These are phyloP conservation scores for Drosophila ironensis DNA, from an alignment of 1,140 invertebrate genomes.

Conservation along the genomic window DNA sequence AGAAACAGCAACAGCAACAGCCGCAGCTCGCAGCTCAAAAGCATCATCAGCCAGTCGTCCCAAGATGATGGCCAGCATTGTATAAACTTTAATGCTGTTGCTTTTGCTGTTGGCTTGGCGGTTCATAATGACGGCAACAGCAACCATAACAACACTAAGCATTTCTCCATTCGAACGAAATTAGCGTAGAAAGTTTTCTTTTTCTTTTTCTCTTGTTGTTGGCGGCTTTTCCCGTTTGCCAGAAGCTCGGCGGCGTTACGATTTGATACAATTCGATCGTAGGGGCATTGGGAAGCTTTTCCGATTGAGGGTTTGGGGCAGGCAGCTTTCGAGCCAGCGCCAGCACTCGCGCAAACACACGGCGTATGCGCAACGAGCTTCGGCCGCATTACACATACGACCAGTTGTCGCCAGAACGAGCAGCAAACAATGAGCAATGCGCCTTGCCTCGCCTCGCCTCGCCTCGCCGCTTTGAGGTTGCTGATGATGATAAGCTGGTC, in stretches of 20 bases:
- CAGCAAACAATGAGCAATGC: constrained; percentile 44
- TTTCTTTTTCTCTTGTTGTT: constrained; percentile 15
- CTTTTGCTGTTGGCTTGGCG: constrained; percentile 26
- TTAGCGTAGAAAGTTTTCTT: constrained; percentile 71
- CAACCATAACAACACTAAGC: constrained; percentile 40
- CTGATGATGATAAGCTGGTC: constrained; percentile 39
- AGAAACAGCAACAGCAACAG: constrained; percentile 36
- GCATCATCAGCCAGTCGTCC: constrained; percentile 42
- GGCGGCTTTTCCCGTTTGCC: constrained; percentile 17
- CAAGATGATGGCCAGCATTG: constrained; percentile 51
- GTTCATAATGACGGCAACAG: constrained; percentile 65
- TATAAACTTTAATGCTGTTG: constrained; percentile 21
- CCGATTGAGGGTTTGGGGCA: constrained; percentile 8
- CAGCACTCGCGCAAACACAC: constrained; percentile 19
- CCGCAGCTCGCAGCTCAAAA: constrained; percentile 57
- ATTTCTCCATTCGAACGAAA: constrained; percentile 66
- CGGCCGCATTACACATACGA: constrained; percentile 61
- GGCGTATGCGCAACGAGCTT: constrained; percentile 74
- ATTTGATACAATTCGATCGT: not conserved
- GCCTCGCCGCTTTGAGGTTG: too few relatives aligned
- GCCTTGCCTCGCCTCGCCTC: constrained; percentile 7
- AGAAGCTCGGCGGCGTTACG: constrained; percentile 18
- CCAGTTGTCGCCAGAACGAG: constrained; percentile 34
- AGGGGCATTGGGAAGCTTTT: constrained; percentile 22
- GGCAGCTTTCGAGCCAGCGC: constrained; percentile 17